Base-by-base conservation (phyloP, 2,113 vertebrate genomes). In the Orientallactaga bullata region DNA sequence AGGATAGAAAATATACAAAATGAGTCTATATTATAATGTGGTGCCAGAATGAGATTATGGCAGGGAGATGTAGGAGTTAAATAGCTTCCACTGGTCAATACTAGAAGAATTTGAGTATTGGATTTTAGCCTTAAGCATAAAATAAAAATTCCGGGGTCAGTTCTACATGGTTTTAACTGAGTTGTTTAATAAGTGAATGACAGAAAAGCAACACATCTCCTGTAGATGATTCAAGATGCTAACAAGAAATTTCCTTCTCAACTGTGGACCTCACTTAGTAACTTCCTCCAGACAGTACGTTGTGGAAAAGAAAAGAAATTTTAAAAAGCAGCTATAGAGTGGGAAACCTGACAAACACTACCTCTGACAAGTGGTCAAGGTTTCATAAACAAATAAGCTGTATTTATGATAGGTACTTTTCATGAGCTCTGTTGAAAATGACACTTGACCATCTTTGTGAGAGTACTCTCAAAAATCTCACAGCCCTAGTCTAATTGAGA, bases 101-200 rank as follows among this genome's bases (percentile, higher is more conserved):
- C 55, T 74, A 42, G 30, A 68, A 26, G 1, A 60, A 16, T 82
- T 76, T 79, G 21, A 72, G 23, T 28, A 80, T 66, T 16, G 47
- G 86, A 84, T 88, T 84, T 84, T 88, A 78, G 74, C 28, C 32
- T 6, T 81, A 58, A 78, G 10, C 51, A 74, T 85, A 81, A 60
- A 76, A 86, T 61, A 68, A 92, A 55, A 42, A 63, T 65, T 37
- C 18, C 6, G 23, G 30, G 58, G 6, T 73, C 55, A 74, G 12
- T 60, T 85, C 17, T n/a, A 74, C 30, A 55, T 23, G 35, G 12
- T 73, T 68, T 74, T 28, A 73, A 84, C 30, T 0, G 4, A 88
- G 65, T 21, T 4, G 88, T 51, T 76, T 66, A 84, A 39, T 73
- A 76, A 63, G 16, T 35, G 63, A 88, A n/a, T 61, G 37, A 24